Evolutionary conservation across 2,797 vertebrate species (phyloP).

Genomic region (Darevskia mixta): DNA sequence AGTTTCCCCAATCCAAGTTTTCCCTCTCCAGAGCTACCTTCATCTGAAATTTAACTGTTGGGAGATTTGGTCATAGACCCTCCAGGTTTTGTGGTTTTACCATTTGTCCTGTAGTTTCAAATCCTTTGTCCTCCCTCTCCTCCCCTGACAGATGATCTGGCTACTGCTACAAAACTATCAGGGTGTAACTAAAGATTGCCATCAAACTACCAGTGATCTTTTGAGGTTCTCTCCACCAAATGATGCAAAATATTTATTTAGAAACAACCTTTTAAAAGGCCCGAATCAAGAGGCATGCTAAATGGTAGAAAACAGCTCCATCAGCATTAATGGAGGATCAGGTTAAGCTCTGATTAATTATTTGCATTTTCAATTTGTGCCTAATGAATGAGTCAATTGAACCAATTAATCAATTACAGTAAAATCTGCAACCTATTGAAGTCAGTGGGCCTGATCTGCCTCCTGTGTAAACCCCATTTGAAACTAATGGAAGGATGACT

Average conservation of each 20-base stretch:
- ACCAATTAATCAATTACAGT: conserved; percentile 16
- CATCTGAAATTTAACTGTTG: neutral
- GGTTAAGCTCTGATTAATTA: conserved; percentile 25
- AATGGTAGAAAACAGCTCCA: neutral
- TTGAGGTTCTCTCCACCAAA: neutral
- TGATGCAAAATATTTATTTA: neutral
- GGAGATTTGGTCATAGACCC: neutral
- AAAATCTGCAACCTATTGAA: neutral
- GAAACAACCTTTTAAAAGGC: neutral
- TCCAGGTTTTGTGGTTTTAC: neutral
- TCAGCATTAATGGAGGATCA: neutral
- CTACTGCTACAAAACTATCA: neutral
- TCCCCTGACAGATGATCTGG: neutral
- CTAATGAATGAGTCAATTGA: conserved; percentile 7
- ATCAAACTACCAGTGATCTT: neutral
- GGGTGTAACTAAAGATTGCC: neutral
- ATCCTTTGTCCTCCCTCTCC: neutral
- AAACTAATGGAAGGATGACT: neutral
- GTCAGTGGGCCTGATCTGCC: neutral
- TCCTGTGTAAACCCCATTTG: neutral
- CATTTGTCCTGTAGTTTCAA: neutral
- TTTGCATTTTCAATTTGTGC: conserved; percentile 23
- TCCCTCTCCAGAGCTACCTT: neutral
- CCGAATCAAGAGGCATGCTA: neutral
- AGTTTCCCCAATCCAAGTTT: neutral